Evolutionary conservation across 1,140 invertebrate genomes (phyloP), one percentile per base, ranked within the genome.

Genomic region (Eumeta japonica): DNA sequence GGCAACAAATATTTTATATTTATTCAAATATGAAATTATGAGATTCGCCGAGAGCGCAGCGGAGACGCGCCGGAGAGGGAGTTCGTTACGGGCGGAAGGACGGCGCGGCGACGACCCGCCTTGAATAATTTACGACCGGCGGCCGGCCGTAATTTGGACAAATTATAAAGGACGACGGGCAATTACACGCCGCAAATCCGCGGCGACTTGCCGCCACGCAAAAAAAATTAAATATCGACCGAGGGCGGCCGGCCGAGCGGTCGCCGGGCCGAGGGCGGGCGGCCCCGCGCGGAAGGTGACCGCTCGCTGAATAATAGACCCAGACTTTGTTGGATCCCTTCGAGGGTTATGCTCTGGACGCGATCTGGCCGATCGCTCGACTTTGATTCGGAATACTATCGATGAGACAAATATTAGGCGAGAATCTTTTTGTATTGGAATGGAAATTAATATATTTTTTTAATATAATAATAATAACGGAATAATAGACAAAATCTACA

Each of bases 11-110:
- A 24, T 24, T 7, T n/a, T 7, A 24, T 7, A 24, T 24, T 24
- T 24, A 24, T 24, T 24, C 20, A 24, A 24, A 24, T 24, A 24
- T 24, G 20, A 24, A 24, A 24, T 24, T n/a, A 24, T n/a, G 20
- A 24, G 20, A n/a, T 24, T 24, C 5, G 20, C 20, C 20, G 5
- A 24, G n/a, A n/a, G n/a, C n/a, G n/a, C n/a, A n/a, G n/a, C n/a
- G n/a, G n/a, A n/a, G n/a, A n/a, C n/a, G n/a, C n/a, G n/a, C n/a
- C n/a, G 20, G 20, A 5, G 20, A 24, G 20, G n/a, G 20, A 24
- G 20, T 24, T 24, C 20, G 20, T 24, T 24, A 24, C 20, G n/a
- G n/a, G n/a, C n/a, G n/a, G 5, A 24, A 24, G 20, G 20, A 24
- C 20, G 20, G 20, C 5, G n/a, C 5, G 20, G 20, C 20, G 20